These are phyloP conservation scores for Eucera pruinosa DNA, from an alignment of 2,888 invertebrate species.

Conservation along the genomic window DNA sequence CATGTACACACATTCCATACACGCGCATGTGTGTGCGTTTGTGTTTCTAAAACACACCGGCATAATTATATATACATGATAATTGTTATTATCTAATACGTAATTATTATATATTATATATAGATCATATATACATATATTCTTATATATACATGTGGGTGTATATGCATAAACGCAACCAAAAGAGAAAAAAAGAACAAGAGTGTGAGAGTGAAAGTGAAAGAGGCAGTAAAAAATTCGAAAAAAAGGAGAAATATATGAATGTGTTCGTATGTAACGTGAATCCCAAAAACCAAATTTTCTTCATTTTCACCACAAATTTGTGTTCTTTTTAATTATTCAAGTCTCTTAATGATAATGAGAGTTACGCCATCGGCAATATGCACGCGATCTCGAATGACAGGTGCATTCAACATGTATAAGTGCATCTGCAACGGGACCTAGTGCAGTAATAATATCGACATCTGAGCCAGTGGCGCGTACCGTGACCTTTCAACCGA, in stretches of 20 bases:
- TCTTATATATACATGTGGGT: slow-evolving; percentile 51
- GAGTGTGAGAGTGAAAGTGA: background rate
- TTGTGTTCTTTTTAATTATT: background rate
- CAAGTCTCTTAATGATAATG: background rate
- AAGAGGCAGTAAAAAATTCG: background rate
- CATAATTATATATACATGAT: slow-evolving; percentile 31
- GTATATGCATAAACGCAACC: slow-evolving; percentile 34
- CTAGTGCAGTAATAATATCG: slow-evolving; percentile 48
- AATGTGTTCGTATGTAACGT: background rate
- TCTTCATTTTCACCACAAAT: slow-evolving; percentile 4
- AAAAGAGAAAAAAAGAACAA: background rate
- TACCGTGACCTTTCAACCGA: slow-evolving; percentile 64
- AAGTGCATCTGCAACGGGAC: slow-evolving; percentile 20
- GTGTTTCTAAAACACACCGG: slow-evolving; percentile 23
- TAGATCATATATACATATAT: slow-evolving; percentile 41
- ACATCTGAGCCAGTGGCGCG: slow-evolving; percentile 45
- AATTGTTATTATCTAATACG: slow-evolving; percentile 44
- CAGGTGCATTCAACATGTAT: background rate
- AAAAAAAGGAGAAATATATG: background rate
- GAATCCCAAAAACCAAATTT: background rate
- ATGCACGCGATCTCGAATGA: background rate
- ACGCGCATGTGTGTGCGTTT: slow-evolving; percentile 16
- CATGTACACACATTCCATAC: slow-evolving; percentile 5
- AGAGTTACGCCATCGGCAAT: background rate
- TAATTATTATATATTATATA: slow-evolving; percentile 48